Evolutionary conservation across 2,888 invertebrate genomes (phyloP), one percentile per base, ranked within the genome.

Genomic region (Cephus nigrinus): DNA sequence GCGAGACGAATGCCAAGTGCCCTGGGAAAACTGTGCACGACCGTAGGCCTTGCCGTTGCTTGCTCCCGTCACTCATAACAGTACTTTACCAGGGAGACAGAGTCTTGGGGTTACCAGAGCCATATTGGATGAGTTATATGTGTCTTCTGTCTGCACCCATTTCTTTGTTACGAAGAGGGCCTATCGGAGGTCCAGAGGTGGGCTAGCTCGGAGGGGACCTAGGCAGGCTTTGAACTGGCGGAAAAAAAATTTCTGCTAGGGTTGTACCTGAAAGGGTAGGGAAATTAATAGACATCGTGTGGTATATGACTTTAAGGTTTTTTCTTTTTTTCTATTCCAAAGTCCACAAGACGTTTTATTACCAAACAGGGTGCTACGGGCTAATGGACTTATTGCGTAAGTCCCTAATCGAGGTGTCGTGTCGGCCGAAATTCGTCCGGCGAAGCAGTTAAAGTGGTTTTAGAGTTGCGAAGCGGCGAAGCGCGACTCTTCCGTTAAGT

Each of bases 21-120:
- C 82, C 85, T 86, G 86, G 84, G 84, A 87, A 87, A 85, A 84
- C 71, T 71, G 78, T 78, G 80, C 81, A 77, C 81, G 75, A 76
- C 73, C 79, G 73, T 74, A 73, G 32, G 34, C 55, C 78, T 77
- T 79, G 69, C 77, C 78, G 79, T 80, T 72, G 72, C 35, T 32
- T 75, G 76, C 76, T 78, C 76, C 81, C 75, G 79, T 83, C 80
- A 71, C 23, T 80, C 76, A 32, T 76, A 76, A 68, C 75, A 75
- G 55, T 55, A 74, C 40, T 76, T 78, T 36, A 68, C 72, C 40
- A 35, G 74, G 32, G 32, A 71, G 71, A 71, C 55, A 55, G 23
- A 55, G 55, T 55, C 55, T 55, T 55, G 55, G 55, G 55, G 55
- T 55, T 55, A 55, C 55, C 55, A 23, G 55, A 23, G 55, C 55